Evolutionary conservation across 2,113 vertebrate species (phyloP).

Genomic region (Pseudopodoces humilis): DNA sequence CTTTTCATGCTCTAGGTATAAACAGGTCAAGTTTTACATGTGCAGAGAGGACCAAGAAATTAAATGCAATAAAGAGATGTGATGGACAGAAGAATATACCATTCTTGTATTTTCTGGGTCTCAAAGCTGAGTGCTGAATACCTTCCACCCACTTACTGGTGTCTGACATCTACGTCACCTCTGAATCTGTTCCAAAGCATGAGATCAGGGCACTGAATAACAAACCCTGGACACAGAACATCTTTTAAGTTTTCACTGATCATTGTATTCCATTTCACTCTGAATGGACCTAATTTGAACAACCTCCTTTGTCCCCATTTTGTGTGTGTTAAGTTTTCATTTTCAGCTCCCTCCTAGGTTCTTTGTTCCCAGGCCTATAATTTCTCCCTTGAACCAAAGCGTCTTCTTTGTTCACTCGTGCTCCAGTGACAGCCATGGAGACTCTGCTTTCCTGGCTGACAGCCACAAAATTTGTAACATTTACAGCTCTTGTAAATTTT

Average conservation of each 20-base stretch:
- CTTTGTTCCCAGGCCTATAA: not conserved
- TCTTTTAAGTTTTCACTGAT: not conserved
- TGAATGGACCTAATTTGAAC: not conserved
- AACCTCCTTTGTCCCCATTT: not conserved
- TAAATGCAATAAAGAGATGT: not conserved
- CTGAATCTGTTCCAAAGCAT: not conserved
- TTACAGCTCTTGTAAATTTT: not conserved
- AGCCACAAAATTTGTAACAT: not conserved
- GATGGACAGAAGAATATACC: not conserved
- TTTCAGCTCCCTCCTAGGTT: not conserved
- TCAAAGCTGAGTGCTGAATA: not conserved
- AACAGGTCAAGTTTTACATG: not conserved
- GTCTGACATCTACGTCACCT: not conserved
- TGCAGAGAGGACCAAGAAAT: not conserved
- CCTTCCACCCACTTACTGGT: not conserved
- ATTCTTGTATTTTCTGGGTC: not conserved
- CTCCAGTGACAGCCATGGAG: not conserved
- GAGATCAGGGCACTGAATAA: not conserved
- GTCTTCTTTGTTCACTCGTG: not conserved
- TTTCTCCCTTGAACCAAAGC: not conserved
- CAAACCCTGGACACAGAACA: not conserved
- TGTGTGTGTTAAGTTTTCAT: slow-evolving; percentile 1
- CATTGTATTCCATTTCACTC: not conserved
- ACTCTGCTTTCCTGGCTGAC: slow-evolving; percentile 1
- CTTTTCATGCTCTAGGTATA: not conserved